Conservation (phyloP, 1,140 invertebrate species). For the Hycleus phaleratus region DNA sequence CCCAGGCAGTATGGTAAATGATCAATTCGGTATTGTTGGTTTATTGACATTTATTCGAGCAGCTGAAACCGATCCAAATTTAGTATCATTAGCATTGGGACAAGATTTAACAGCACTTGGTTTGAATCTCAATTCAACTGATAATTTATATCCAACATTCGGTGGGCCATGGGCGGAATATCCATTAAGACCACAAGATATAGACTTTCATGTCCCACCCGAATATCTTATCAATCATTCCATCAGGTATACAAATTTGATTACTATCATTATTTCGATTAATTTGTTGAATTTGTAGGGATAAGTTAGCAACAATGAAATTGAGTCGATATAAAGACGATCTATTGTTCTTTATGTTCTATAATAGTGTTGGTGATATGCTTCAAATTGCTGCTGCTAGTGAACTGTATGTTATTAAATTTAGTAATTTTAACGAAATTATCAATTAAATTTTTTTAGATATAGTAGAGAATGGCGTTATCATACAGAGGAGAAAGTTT, state of each 20-base stretch:
- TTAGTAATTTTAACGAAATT: conserved; percentile 27
- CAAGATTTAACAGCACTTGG: conserved; percentile 96
- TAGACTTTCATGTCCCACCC: conserved; percentile 96
- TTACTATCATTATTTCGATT: neutral
- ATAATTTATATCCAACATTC: conserved; percentile 95
- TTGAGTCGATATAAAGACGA: conserved; percentile 97
- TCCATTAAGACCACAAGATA: conserved; percentile 96
- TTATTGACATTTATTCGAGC: conserved; percentile 94
- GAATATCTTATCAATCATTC: conserved; percentile 95
- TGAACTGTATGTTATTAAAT: conserved; percentile 73
- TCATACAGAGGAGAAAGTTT: conserved; percentile 97
- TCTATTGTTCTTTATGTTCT: conserved; percentile 98
- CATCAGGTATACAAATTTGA: conserved; percentile 50
- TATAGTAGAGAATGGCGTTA: conserved; percentile 98
- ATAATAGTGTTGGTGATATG: conserved; percentile 96
- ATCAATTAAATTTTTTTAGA: conserved; percentile 44
- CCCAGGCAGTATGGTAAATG: conserved; percentile 95
- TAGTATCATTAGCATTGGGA: conserved; percentile 91
- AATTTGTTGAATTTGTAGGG: conserved; percentile 46
- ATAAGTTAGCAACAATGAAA: conserved; percentile 91
- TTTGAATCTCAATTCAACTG: conserved; percentile 94
- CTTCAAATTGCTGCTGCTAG: conserved; percentile 92
- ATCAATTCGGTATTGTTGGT: conserved; percentile 99
- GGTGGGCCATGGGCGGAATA: conserved; percentile 97
- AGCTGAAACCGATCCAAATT: conserved; percentile 91